A percentile compares a stretch with the other conserved stretches of the same genome.
Evolutionary conservation across 2,797 vertebrate species (phyloP).

Genomic region (Sandelia bainsii): DNA sequence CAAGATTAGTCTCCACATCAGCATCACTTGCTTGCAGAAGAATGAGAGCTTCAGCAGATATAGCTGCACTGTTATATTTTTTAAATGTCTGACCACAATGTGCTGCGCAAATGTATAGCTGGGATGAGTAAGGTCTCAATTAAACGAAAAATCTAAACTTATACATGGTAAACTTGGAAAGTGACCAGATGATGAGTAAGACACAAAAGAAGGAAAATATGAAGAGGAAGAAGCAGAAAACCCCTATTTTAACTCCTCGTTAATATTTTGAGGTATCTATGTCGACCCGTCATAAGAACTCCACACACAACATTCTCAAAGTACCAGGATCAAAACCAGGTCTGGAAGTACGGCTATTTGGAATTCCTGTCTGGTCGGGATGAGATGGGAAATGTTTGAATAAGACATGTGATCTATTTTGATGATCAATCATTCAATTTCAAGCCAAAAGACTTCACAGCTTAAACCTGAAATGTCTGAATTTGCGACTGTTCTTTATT

Average conservation of each 20-base stretch:
- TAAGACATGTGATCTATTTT: background rate
- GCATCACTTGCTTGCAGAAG: background rate
- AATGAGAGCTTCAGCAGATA: background rate
- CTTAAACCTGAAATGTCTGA: too few species aligned
- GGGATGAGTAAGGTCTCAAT: constrained; percentile 1
- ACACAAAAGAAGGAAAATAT: background rate
- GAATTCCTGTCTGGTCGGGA: constrained; percentile 28
- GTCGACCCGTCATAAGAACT: background rate
- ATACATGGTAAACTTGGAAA: background rate
- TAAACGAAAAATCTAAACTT: background rate
- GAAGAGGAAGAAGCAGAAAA: background rate
- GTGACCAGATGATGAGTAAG: background rate
- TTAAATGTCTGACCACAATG: background rate
- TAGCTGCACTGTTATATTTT: background rate
- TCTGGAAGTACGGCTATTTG: background rate
- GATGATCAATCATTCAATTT: too few species aligned
- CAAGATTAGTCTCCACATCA: background rate
- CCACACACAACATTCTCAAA: constrained; percentile 30
- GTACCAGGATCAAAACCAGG: constrained; percentile 21
- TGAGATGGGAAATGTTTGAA: background rate
- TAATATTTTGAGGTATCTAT: constrained; percentile 7
- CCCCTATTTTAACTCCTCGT: background rate
- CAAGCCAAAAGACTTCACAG: too few species aligned
- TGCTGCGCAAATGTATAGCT: background rate
- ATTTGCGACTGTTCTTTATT: too few species aligned